Evolutionary conservation across 2,797 vertebrate genomes (phyloP).

Genomic region (Dendrocincla fuliginosa): DNA sequence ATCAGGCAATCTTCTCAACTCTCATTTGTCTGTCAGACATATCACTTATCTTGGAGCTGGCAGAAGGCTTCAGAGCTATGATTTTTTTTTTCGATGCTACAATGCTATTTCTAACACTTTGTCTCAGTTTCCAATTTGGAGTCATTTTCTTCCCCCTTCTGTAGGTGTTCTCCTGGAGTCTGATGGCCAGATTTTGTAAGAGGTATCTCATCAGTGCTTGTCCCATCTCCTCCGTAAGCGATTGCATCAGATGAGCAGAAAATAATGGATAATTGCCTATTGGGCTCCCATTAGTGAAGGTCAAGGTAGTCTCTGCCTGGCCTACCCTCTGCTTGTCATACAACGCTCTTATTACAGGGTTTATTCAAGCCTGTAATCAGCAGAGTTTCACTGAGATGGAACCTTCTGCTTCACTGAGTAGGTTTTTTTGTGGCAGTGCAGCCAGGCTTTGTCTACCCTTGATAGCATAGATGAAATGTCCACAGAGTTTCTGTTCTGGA

Average conservation of each 20-base stretch:
- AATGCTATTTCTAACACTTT: not conserved
- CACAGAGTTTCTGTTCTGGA: not conserved
- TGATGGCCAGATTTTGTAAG: not conserved
- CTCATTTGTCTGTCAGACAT: not conserved
- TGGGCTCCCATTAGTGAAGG: conserved; percentile 46
- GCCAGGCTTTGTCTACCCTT: not conserved
- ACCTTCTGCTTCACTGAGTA: not conserved
- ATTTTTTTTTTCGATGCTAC: not conserved
- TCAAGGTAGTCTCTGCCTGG: not conserved
- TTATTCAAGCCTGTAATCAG: conserved; percentile 28
- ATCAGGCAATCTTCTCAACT: not conserved
- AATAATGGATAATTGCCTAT: conserved; percentile 32
- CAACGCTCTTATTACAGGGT: conserved; percentile 13
- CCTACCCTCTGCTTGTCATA: conserved; percentile 1
- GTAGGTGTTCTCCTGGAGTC: not conserved
- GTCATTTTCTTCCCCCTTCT: not conserved
- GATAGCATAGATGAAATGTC: not conserved
- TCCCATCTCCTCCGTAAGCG: not conserved
- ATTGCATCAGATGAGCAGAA: not conserved
- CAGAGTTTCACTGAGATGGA: not conserved
- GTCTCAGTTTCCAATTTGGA: not conserved
- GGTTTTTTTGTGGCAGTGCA: not conserved
- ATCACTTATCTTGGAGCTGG: not conserved
- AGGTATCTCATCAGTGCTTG: not conserved
- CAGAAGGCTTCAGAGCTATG: not conserved